Base-by-base conservation (phyloP, 2,888 invertebrate species). In the Scelioninae gen. 1 region DNA sequence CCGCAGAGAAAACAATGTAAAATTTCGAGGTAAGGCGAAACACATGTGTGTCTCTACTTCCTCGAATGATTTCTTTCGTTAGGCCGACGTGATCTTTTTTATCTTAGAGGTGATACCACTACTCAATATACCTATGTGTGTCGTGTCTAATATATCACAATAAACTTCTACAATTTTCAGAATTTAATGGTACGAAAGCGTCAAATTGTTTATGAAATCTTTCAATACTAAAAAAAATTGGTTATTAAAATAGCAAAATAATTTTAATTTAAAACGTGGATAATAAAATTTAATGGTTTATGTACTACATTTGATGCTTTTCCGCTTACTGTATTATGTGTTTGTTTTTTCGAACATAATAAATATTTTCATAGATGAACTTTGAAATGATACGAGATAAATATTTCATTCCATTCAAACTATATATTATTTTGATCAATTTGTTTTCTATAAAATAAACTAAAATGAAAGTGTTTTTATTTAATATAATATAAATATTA, bases 1-100 rank as follows among this genome's bases (percentile, higher is more conserved):
- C 78, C 55, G 77, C 83, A 79, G 83, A 79, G 83, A 75, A 83
- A 83, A 83, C 83, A 83, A 83, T 83, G 60, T 69, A 77, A 60
- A 82, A 72, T 77, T 82, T 82, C 69, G 66, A 65, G 60, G 79
- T 71, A 79, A 63, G 60, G 43, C 62, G 83, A 62, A 83, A 79
- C 75, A 82, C 76, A 79, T 79, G 83, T 83, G 83, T 79, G 56
- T 51, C 51, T 40, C 65, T 55, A 32, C 49, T 79, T 75, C 82
- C 53, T 32, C 62, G 82, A 82, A 82, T 40, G 29, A 76, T 80
- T 45, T 49, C 72, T 81, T 75, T 69, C 53, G 40, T 58, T 32
- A 15, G 40, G 16, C 75, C 71, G 65, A 56, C 74, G 47, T 23
- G 53, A 71, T 65, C 55, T 76, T 81, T 81, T 75, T 58, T 32